Evolutionary conservation across 2,888 invertebrate species (phyloP).

Genomic region (Cylloceria caligata): DNA sequence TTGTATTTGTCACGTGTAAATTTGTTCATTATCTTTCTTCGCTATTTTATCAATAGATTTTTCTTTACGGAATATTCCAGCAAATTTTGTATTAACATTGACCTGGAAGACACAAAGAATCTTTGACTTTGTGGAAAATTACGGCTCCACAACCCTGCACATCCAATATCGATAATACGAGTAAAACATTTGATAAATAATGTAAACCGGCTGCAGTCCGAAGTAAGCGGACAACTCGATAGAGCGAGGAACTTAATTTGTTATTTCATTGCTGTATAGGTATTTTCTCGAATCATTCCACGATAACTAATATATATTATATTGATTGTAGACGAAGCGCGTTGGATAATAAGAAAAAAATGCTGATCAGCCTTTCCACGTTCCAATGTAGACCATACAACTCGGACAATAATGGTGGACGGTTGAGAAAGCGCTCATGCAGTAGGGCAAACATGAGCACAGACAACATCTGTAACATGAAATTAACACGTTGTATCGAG

Average conservation of each 20-base stretch:
- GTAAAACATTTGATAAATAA: not conserved
- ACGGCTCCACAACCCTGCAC: slow-evolving; percentile 8
- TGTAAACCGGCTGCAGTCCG: not conserved
- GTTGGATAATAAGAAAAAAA: not conserved
- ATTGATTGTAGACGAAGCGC: not conserved
- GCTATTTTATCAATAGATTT: slow-evolving; percentile 7
- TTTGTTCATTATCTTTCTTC: slow-evolving; percentile 11
- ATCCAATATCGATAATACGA: not conserved
- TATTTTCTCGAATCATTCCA: not conserved
- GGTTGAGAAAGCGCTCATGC: slow-evolving; percentile 85
- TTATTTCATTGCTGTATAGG: slow-evolving; percentile 3
- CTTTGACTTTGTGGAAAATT: not conserved
- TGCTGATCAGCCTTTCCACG: slow-evolving; percentile 81
- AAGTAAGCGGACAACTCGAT: not conserved
- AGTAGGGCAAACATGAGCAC: slow-evolving; percentile 86
- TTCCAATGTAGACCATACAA: slow-evolving; percentile 85
- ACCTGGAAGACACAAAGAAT: slow-evolving; percentile 26
- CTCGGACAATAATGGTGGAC: slow-evolving; percentile 85
- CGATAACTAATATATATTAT: not conserved
- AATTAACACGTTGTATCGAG: not conserved
- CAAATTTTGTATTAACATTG: not conserved
- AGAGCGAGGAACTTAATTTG: slow-evolving; percentile 33
- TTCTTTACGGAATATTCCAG: slow-evolving; percentile 6
- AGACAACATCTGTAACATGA: slow-evolving; percentile 84
- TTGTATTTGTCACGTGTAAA: slow-evolving; percentile 20